A percentile compares a stretch with the other conserved stretches of the same genome.
Conservation (phyloP, 30 jellyfish, hydroid and myxozoan species). For the Aurelia sp. region DNA sequence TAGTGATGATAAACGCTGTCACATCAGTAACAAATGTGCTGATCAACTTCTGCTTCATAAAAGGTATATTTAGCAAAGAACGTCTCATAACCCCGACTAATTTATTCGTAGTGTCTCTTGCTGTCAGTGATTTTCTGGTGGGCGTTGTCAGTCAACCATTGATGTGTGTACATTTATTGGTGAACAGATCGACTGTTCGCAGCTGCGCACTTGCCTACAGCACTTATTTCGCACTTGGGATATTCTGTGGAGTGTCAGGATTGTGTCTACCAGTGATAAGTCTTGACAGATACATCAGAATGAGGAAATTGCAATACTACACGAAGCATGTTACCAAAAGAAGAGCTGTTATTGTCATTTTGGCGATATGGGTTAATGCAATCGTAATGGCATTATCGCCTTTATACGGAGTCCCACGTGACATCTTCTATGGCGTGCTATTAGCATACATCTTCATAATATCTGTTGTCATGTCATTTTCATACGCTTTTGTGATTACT, state of each 20-base stretch:
- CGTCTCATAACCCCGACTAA: slow-evolving; percentile 4
- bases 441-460: slow-evolving; percentile 28
- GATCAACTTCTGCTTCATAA: too few relatives aligned
- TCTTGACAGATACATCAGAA: slow-evolving; percentile 59
- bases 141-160: slow-evolving; percentile 63
- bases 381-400: slow-evolving; percentile 44
- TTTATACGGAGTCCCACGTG: slow-evolving; percentile 42
- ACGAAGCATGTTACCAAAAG: slow-evolving; percentile 49
- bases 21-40: too few relatives aligned
- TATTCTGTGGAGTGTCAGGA: slow-evolving; percentile 71
- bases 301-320: slow-evolving; percentile 64
- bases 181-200: neutral
- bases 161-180: slow-evolving; percentile 39
- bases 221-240: slow-evolving; percentile 9
- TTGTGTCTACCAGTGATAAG: slow-evolving; percentile 61
- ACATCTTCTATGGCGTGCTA: slow-evolving; percentile 21
- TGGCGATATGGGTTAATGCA: slow-evolving; percentile 45
- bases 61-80: too few relatives aligned
- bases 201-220: neutral
- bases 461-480: slow-evolving; percentile 23
- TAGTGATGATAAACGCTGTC: too few relatives aligned
- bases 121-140: slow-evolving; percentile 62
- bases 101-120: slow-evolving; percentile 36
- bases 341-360: slow-evolving; percentile 43
- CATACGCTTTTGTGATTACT: slow-evolving; percentile 29